Base-by-base conservation (phyloP, 2,888 invertebrate genomes). In the Sesia apiformis region DNA sequence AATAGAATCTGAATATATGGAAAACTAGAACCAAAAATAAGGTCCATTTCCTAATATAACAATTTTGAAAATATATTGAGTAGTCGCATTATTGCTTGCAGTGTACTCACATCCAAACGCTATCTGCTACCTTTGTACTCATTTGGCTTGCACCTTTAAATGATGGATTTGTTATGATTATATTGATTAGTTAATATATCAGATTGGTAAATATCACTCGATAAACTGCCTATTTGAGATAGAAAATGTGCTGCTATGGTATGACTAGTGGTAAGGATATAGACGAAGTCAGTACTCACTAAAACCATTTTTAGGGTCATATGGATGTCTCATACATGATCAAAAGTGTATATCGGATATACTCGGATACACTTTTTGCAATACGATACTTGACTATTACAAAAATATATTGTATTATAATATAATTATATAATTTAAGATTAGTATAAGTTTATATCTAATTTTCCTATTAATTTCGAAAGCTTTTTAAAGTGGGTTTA, bases 181-280 rank as follows among this genome's bases (percentile, higher is more conserved):
- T 49, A 49, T n/a, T 49, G 8, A 49, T 49, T 49, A 8, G 42
- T 42, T 42, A 5, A 42, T 42, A 42, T 7, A 6, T 42, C 7
- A 3, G 8, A 6, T 52, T 8, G 3, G 64, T 72, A 68, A 68
- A 70, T 74, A 74, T 75, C 71, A 76, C 69, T 74, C 63, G 62
- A 63, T 66, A 8, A 68, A 69, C 68, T 70, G 71, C 64, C 67
- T 77, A 78, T 77, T 78, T 78, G 75, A 77, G 74, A 76, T 42
- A 42, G 73, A 70, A 73, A 69, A 63, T 67, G 70, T 74, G 78
- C 78, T 81, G 77, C 76, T 81, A 73, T 79, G 78, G 76, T 70
- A 79, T 86, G 85, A 86, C 85, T 86, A 86, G 85, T 72, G 77
- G 74, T 58, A 63, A 70, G 70, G 70, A 68, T 60, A 61, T 62